Percentiles rank a stretch among this genome's conserved stretches.
These are phyloP conservation scores for Seladonia tumulorum DNA, from an alignment of 2,888 invertebrate species.

Conservation along the genomic window DNA sequence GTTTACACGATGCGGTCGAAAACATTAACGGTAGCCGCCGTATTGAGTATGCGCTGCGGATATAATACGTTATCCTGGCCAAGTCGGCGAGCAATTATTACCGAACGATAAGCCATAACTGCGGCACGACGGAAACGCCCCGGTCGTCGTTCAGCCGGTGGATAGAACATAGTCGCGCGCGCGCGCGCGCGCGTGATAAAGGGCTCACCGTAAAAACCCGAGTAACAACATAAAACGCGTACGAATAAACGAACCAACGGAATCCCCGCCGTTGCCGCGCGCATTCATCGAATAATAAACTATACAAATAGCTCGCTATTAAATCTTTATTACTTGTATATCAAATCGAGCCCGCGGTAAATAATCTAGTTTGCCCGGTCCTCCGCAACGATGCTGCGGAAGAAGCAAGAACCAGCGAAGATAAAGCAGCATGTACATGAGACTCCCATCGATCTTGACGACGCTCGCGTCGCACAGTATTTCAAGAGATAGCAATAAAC, in stretches of 20 bases:
- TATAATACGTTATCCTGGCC: slow-evolving; percentile 44
- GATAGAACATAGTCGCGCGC: slow-evolving; percentile 26
- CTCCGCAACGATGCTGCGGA: not conserved
- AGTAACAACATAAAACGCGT: slow-evolving; percentile 32
- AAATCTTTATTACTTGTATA: slow-evolving; percentile 56
- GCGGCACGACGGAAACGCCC: slow-evolving; percentile 42
- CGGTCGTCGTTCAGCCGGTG: slow-evolving; percentile 28
- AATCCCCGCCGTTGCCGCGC: slow-evolving; percentile 28
- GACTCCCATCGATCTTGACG: not conserved
- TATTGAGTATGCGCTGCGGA: slow-evolving; percentile 36
- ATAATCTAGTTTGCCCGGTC: slow-evolving; percentile 29
- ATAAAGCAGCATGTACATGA: not conserved
- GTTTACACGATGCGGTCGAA: not conserved
- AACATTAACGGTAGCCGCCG: slow-evolving; percentile 31
- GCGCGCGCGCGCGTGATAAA: slow-evolving; percentile 52
- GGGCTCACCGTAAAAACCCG: slow-evolving; percentile 18
- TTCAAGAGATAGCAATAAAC: not conserved
- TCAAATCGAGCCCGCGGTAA: slow-evolving; percentile 33
- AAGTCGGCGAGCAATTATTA: slow-evolving; percentile 51
- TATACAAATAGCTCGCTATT: slow-evolving; percentile 49
- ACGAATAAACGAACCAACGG: slow-evolving; percentile 14
- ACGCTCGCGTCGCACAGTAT: not conserved
- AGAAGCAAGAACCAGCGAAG: not conserved
- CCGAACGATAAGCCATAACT: slow-evolving; percentile 56
- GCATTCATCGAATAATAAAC: slow-evolving; percentile 42